Evolutionary conservation across 2,888 invertebrate species (phyloP).

Genomic region (Melipona bicolor): DNA sequence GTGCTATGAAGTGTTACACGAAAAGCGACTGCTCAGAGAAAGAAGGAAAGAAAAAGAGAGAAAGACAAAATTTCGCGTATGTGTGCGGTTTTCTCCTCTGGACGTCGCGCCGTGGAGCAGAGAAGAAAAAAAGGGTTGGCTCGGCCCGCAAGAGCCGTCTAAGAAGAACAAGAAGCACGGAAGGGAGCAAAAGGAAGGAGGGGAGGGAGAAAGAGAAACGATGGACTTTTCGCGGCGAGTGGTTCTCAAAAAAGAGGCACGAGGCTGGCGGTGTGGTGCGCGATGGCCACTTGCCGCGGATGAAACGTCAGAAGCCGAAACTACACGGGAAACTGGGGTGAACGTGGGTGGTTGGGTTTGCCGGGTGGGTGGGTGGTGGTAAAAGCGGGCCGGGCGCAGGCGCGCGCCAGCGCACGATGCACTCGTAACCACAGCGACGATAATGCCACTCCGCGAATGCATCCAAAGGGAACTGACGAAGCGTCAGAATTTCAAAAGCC

Average conservation of each 20-base stretch:
- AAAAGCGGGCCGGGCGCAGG: not conserved
- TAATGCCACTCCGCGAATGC: slow-evolving; percentile 77
- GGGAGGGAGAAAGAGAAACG: slow-evolving; percentile 55
- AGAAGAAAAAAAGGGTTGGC: not conserved
- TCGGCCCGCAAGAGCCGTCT: slow-evolving; percentile 9
- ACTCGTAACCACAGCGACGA: slow-evolving; percentile 73
- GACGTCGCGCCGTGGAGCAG: not conserved
- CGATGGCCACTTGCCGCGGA: slow-evolving; percentile 71
- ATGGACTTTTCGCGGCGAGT: slow-evolving; percentile 76
- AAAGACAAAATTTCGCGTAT: not conserved
- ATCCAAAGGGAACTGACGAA: slow-evolving; percentile 77
- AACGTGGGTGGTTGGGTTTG: slow-evolving; percentile 3
- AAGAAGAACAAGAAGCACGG: slow-evolving; percentile 20
- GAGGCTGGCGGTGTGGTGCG: slow-evolving; percentile 48
- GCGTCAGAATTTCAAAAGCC: slow-evolving; percentile 78
- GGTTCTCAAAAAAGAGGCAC: slow-evolving; percentile 73
- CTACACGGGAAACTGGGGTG: slow-evolving; percentile 47
- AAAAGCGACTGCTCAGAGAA: slow-evolving; percentile 7
- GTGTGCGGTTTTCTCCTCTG: not conserved
- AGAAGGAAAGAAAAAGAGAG: not conserved
- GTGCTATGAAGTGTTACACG: slow-evolving; percentile 30
- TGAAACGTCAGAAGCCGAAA: slow-evolving; percentile 71
- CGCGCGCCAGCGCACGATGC: slow-evolving; percentile 53
- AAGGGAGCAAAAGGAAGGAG: not conserved
- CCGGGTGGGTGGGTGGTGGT: not conserved